phyloP scores from a whole-genome alignment of 2,113 vertebrate species.

The Dolichotis patagonum region DNA sequence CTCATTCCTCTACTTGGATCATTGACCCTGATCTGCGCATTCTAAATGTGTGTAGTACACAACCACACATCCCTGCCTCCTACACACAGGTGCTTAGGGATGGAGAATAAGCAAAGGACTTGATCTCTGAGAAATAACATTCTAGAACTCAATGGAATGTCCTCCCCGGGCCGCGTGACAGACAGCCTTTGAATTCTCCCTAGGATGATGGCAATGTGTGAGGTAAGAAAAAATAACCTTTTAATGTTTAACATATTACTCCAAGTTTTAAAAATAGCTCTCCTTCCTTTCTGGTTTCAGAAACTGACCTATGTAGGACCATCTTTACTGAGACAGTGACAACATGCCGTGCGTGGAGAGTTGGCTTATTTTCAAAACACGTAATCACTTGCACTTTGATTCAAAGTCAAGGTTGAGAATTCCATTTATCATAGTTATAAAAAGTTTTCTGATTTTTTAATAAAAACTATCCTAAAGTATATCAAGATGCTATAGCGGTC shows the following conservation, averaged over 20 bases:
- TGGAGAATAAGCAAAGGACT: not conserved
- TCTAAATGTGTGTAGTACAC: accelerated
- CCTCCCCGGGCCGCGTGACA: not conserved
- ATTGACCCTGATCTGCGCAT: not conserved
- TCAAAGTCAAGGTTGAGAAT: not conserved
- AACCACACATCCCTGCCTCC: accelerated
- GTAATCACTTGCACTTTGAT: slow-evolving; percentile 53
- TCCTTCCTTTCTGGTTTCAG: not conserved
- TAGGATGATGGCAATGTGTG: not conserved
- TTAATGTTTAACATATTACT: not conserved
- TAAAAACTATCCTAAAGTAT: not conserved
- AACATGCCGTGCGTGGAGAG: not conserved
- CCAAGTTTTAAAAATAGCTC: not conserved
- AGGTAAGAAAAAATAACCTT: not conserved
- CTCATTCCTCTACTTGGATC: not conserved
- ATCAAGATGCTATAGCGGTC: not conserved
- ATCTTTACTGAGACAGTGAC: not conserved
- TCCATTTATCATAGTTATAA: not conserved
- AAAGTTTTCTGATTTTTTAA: not conserved
- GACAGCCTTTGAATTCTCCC: not conserved
- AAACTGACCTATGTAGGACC: not conserved
- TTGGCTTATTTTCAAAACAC: not conserved
- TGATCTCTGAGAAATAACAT: not conserved
- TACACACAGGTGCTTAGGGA: not conserved
- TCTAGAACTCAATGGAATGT: not conserved